Evolutionary conservation across 2,113 vertebrate species (phyloP).

Genomic region (Rhineura floridana): DNA sequence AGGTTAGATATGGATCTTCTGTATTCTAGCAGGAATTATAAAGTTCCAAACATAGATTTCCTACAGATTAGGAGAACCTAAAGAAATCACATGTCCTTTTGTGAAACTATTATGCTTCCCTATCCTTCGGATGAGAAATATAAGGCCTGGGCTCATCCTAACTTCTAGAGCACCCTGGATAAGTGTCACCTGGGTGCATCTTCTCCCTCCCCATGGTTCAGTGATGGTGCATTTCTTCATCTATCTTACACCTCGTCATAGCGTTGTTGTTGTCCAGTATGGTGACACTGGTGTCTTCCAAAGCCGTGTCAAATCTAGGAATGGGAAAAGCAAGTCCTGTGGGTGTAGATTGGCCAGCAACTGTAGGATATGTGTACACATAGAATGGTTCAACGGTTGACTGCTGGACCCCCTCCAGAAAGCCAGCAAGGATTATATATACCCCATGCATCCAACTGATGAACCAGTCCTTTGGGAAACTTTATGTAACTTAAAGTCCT

Average conservation of each 20-base stretch:
- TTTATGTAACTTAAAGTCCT: not conserved
- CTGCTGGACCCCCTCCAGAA: not conserved
- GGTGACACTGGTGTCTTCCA: not conserved
- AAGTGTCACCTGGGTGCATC: too few relatives aligned
- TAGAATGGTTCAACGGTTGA: too few relatives aligned
- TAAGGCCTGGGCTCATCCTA: not conserved
- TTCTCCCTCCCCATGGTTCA: not conserved
- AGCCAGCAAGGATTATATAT: not conserved
- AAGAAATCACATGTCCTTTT: conserved; percentile 9
- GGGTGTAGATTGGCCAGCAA: not conserved
- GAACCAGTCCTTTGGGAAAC: not conserved
- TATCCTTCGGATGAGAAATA: not conserved
- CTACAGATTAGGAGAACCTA: not conserved
- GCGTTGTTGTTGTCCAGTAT: not conserved
- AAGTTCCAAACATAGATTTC: not conserved
- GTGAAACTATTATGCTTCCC: not conserved
- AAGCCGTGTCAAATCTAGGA: not conserved
- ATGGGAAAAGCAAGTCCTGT: not conserved
- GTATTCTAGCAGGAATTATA: not conserved
- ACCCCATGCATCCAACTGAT: not conserved
- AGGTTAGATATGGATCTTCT: too few relatives aligned
- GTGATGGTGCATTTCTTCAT: not conserved
- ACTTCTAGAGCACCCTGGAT: not conserved
- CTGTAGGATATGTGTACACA: too few relatives aligned
- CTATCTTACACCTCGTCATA: not conserved